Base-by-base conservation (phyloP, 2,888 invertebrate genomes). In the Trissolcus japonicus region DNA sequence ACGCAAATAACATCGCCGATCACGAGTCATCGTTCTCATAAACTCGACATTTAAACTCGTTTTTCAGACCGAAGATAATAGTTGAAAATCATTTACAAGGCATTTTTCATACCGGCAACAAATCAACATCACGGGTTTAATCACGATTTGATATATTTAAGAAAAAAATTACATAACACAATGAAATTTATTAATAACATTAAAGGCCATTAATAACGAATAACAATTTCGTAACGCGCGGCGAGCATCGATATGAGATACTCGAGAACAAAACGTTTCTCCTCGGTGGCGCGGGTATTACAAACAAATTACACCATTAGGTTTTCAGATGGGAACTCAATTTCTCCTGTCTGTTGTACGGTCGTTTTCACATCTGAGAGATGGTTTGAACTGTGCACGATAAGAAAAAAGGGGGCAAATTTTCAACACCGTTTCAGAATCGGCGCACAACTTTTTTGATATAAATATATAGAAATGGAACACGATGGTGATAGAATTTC, bases 401-500 rank as follows among this genome's bases (percentile, higher is more conserved):
- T 43, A 48, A 17, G n/a, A n/a, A 19, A 51, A 19, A 62, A 40
- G 17, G 50, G 53, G 50, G 53, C 67, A 73, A 73, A 55, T 65
- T 50, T 48, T 66, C 65, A 60, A 65, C 59, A 29, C 41, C 59
- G 16, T 54, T 40, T 51, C 13, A 19, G 25, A 29, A 7, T 57
- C 48, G 41, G 66, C 46, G 56, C 56, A 67, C 56, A 35, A 56
- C n/a, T n/a, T 6, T 57, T 6, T 14, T 40, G 55, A 61, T 75
- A 75, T 66, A 75, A 63, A 66, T n/a, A n/a, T n/a, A n/a, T 75
- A 74, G 56, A 67, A 66, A 61, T 46, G 67, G 57, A 51, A 62
- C 11, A 7, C 71, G 50, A 55, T 19, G 53, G 62, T 53, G 74
- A 74, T 74, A 74, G 67, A 74, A 66, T 73, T 73, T 73, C 59